Conservation (phyloP, 1,140 invertebrate species). For the Calosoma granatense region DNA sequence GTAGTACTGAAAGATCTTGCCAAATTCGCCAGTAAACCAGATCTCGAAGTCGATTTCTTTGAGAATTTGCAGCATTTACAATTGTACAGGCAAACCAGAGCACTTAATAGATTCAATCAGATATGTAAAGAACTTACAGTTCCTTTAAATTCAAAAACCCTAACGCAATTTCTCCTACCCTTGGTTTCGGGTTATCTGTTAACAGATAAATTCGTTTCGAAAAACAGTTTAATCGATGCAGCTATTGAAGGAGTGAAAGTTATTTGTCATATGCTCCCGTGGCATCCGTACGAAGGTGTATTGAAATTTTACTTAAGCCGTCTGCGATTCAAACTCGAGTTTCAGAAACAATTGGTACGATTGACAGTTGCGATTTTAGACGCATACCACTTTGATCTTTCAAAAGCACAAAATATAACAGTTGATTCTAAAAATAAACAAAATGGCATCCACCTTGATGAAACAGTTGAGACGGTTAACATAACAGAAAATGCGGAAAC, state of each 20-base stretch:
- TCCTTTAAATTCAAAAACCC: conserved; percentile 51
- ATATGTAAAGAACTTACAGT: conserved; percentile 45
- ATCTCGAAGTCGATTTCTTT: conserved; percentile 87
- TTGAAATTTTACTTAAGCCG: conserved; percentile 70
- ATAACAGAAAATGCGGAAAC: conserved; percentile 17
- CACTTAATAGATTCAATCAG: conserved; percentile 57
- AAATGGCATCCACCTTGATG: too few species aligned
- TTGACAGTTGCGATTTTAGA: conserved; percentile 77
- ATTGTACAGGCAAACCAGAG: conserved; percentile 68
- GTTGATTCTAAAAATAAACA: conserved; percentile 23
- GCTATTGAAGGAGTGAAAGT: conserved; percentile 66
- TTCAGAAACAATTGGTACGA: conserved; percentile 74
- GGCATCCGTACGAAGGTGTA: conserved; percentile 76
- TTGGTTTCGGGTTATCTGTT: conserved; percentile 70
- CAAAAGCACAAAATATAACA: conserved; percentile 37
- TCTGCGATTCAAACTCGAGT: conserved; percentile 54
- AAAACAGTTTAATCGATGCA: conserved; percentile 74
- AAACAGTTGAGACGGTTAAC: conserved; percentile 22
- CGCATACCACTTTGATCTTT: conserved; percentile 87
- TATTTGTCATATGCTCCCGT: conserved; percentile 67
- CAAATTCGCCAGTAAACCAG: conserved; percentile 55
- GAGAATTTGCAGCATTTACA: conserved; percentile 85
- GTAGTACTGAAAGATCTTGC: conserved; percentile 64
- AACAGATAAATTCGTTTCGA: conserved; percentile 61
- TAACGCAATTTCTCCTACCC: conserved; percentile 79